Evolutionary conservation across 2,113 vertebrate genomes (phyloP), one percentile per base, ranked within the genome.

Genomic region (Clarias gariepinus): DNA sequence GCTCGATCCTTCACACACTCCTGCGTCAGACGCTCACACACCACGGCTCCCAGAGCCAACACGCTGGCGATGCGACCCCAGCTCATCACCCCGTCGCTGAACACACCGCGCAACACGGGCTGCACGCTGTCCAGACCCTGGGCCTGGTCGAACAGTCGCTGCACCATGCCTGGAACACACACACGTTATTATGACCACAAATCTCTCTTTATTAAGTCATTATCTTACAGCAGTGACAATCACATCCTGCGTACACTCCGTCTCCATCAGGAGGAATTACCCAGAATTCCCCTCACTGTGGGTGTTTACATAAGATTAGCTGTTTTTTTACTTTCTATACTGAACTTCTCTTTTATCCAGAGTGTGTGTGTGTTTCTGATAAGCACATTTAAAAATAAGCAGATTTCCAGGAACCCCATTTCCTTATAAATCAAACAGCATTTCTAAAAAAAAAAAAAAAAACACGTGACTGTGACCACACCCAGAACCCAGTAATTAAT

Each of bases 41-140:
- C 92, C 41, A 94, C 95, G 25, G 95, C 96, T 0, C 96, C 96
- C 2, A 97, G 96, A 1, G 96, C 92, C 87, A 96, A 93, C 11
- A 97, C 92, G 0, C 95, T 96, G 87, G 94, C 95, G 77, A 97
- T 93, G 0, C 96, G 93, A 1, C 96, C 96, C 96, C 96, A 97
- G 91, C 96, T 97, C 21, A 95, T 95, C 13, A 93, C 83, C 0
- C 96, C 95, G 0, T 97, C 96, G 0, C 89, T 94, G 90, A 97
- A 97, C 10, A 96, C 1, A 0, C 91, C 91, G 0, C 78, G 73
- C 0, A 95, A 93, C 81, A 97, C 95, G 0, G 86, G 85, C 0
- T 90, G 84, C 21, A 97, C 84, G 0, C 92, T 85, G 33, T 93
- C 92, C 86, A 96, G 90, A 33, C 95, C 94, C 0, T 94, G 93